Conservation (phyloP, 2,797 vertebrate genomes). For the Acrossocheilus fasciatus region DNA sequence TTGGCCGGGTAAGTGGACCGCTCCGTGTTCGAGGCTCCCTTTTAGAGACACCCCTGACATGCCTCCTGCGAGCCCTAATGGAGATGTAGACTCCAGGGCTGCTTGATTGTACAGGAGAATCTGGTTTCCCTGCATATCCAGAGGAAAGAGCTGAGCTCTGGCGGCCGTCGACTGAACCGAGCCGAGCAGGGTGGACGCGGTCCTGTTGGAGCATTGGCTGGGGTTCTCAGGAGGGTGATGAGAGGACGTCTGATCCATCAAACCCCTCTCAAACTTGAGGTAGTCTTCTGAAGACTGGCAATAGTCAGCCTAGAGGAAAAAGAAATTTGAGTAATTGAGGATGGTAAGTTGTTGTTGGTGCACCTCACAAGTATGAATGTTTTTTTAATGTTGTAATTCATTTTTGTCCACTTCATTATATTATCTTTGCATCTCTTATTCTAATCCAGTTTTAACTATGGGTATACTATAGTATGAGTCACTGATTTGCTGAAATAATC, state of each 20-base stretch:
- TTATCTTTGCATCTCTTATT: neutral
- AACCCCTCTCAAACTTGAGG: conserved; percentile 82
- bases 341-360: neutral
- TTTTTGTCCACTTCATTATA: neutral
- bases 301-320: conserved; percentile 82
- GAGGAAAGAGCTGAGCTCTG: conserved; percentile 83
- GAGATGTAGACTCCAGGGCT: conserved; percentile 70
- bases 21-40: conserved; percentile 80
- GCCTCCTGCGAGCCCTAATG: conserved; percentile 65
- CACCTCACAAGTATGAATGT: neutral
- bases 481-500: neutral
- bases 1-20: conserved; percentile 75
- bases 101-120: conserved; percentile 84
- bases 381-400: too few species aligned
- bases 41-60: conserved; percentile 72
- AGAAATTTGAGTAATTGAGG: neutral
- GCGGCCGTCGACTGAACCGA: conserved; percentile 74
- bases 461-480: neutral
- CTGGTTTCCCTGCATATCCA: conserved; percentile 91
- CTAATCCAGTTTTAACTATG: neutral
- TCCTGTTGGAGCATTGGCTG: conserved; percentile 71
- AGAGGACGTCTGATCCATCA: conserved; percentile 77
- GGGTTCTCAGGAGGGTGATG: conserved; percentile 75
- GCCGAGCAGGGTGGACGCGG: conserved; percentile 72
- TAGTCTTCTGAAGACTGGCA: conserved; percentile 92